Base-by-base conservation (phyloP, 1,140 invertebrate species). In the Drosophila kepulauana region DNA sequence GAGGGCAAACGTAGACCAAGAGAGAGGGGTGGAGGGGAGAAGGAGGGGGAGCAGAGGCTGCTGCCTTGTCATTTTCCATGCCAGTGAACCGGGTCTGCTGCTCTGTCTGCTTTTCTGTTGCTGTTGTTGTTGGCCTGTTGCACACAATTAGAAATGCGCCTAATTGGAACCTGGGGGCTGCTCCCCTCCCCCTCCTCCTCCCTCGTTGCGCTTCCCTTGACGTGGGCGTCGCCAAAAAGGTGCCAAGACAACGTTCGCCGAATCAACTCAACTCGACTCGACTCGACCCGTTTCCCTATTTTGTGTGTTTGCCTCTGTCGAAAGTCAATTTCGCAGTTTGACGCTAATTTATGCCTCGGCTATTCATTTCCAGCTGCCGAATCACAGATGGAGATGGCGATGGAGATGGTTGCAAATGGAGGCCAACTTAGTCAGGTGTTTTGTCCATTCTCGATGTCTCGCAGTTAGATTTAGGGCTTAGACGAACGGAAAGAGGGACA, bases 321-420 rank as follows among this genome's bases (percentile, higher is more conserved):
- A 71, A 75, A 71, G 73, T 71, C 54, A 75, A 79, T 79, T 80
- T 80, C 75, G 71, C 78, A 80, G 75, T 70, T 75, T 28, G 62
- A 73, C 51, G 78, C 80, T 88, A 89, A 88, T 88, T 88, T 88
- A 88, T 88, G 81, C 84, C 59, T 38, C 41, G 63, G 49, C 58
- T 51, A 69, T 52, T 58, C 43, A 52, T 59, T 65, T 54, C 16
- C 71, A 67, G 43, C 28, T 58, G 70, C 38, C 49, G 49, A 51
- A 35, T 48, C 41, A 15, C 2, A 25, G 38, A n/a, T 8, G 13
- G 4, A 30, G 5, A n/a, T 8, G 13, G 4, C 7, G 5, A 11
- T 10, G 16, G 30, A 33, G 30, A 33, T 33, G 30, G 30, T 6
- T 8, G 30, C 3, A 33, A 49, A 25, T 8, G 25, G 6, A 41